A percentile compares a stretch with the other conserved stretches of the same genome.
These are phyloP conservation scores for Chromis chromis DNA, from an alignment of 2,797 vertebrate species.

Conservation along the genomic window DNA sequence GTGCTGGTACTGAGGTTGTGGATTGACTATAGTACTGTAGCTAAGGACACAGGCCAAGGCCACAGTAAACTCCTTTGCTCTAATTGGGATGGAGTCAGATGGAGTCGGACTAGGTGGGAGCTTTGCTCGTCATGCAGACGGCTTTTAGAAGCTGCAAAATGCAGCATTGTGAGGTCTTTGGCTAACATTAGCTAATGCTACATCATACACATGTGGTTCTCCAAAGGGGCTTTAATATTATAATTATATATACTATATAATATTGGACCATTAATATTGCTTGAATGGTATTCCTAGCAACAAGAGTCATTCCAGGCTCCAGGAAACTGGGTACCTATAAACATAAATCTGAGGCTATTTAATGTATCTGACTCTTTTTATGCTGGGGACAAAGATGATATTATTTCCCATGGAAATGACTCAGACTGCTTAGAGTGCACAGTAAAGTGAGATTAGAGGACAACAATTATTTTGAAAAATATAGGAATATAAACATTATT, in stretches of 20 bases:
- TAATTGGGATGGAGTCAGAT: slow-evolving; percentile 47
- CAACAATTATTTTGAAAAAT: background rate
- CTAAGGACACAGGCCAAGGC: slow-evolving; percentile 31
- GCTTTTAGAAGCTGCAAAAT: background rate
- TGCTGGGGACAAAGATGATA: slow-evolving; percentile 32
- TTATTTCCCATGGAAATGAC: background rate
- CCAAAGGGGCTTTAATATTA: too few species aligned
- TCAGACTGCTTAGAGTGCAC: background rate
- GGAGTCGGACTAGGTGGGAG: background rate
- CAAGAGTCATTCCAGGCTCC: too few species aligned
- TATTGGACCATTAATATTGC: too few species aligned
- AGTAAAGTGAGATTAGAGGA: slow-evolving; percentile 35
- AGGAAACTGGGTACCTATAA: too few species aligned
- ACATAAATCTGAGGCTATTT: too few species aligned
- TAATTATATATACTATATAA: too few species aligned
- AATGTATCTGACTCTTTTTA: background rate
- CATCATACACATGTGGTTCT: too few species aligned
- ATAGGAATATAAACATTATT: background rate
- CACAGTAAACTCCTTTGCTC: slow-evolving; percentile 50
- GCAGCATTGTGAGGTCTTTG: background rate
- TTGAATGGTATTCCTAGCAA: too few species aligned
- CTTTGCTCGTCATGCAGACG: background rate
- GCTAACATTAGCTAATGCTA: background rate
- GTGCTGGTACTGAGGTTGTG: slow-evolving; percentile 35
- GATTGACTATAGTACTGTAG: slow-evolving; percentile 30